Conservation (phyloP, 2,888 invertebrate species). For the Tipula lateralis region DNA sequence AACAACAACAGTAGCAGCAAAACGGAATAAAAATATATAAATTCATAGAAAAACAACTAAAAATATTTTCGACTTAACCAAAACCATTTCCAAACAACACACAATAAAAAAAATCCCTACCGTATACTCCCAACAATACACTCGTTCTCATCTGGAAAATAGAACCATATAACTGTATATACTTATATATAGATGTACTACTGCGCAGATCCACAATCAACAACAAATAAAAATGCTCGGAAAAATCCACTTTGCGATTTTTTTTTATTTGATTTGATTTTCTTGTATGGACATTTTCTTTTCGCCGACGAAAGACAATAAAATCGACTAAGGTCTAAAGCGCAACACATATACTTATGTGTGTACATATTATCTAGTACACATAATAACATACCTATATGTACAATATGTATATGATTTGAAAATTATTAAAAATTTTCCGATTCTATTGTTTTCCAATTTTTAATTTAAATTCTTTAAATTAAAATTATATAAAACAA, state of each 20-base stretch:
- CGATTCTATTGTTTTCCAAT: background rate
- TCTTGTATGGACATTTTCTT: background rate
- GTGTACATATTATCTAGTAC: background rate
- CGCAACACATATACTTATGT: background rate
- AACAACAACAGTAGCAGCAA: no score
- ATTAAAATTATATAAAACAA: background rate
- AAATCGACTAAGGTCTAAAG: background rate
- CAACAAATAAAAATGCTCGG: conserved; percentile 1
- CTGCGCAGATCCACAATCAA: background rate
- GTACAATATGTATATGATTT: background rate
- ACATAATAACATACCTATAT: background rate
- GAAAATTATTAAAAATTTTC: background rate
- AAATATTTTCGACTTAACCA: background rate
- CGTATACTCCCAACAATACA: background rate
- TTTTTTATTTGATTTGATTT: background rate
- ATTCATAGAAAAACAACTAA: conserved; percentile 24
- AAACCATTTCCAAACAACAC: background rate
- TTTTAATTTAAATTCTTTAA: background rate
- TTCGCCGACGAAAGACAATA: background rate
- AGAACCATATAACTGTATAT: background rate
- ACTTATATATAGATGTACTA: no score
- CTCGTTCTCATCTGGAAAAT: background rate
- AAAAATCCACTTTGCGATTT: background rate
- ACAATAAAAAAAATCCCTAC: background rate
- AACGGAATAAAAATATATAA: background rate